These are phyloP conservation scores for Halichondria panicea DNA, from an alignment of 37 sponge, comb jelly and placozoan species.

Conservation along the genomic window DNA sequence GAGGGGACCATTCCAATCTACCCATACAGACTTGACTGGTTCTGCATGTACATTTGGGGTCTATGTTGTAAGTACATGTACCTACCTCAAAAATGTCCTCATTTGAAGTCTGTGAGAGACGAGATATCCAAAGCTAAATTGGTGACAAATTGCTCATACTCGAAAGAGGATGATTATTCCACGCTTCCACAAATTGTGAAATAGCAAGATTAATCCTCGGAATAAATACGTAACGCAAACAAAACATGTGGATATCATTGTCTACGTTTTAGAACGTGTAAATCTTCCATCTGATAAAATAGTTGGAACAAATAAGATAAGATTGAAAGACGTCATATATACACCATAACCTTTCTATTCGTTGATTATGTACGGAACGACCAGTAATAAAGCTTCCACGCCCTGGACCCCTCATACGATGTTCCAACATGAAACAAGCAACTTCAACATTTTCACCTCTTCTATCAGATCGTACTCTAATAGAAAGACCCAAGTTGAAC, in stretches of 20 bases:
- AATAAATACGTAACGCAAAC: constrained; percentile 47
- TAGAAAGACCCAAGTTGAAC: constrained; percentile 20
- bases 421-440: constrained; percentile 13
- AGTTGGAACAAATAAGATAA: constrained; percentile 23
- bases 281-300: constrained; percentile 51
- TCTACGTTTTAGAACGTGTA: constrained; percentile 3
- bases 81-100: background rate
- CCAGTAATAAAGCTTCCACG: constrained; percentile 44
- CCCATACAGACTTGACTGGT: too few relatives aligned
- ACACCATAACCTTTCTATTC: constrained; percentile 64
- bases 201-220: constrained; percentile 30
- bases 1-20: background rate
- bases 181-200: constrained; percentile 20
- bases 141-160: constrained; percentile 32
- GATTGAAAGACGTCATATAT: constrained; percentile 36
- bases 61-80: background rate
- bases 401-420: constrained; percentile 9
- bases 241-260: constrained; percentile 34
- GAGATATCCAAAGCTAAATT: constrained; percentile 19
- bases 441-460: constrained; percentile 20
- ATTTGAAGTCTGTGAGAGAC: constrained; percentile 1
- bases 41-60: too few relatives aligned
- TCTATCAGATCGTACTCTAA: constrained; percentile 21
- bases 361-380: constrained; percentile 58
- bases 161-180: constrained; percentile 43